Conservation (phyloP, 1,140 invertebrate genomes). For the Saccostrea echinata region DNA sequence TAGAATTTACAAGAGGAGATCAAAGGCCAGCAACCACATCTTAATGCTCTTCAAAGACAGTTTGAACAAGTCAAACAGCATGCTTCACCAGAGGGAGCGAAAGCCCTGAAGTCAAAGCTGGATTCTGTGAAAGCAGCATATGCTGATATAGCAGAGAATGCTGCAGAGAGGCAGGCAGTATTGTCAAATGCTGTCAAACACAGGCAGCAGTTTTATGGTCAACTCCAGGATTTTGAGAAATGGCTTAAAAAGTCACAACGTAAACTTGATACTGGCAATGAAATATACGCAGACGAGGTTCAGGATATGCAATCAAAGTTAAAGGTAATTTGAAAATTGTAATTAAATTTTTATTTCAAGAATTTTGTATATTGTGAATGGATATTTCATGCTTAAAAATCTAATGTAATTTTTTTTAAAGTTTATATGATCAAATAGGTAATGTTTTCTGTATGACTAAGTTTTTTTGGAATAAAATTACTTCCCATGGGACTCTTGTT, state of each 20-base stretch:
- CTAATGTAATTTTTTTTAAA: no score
- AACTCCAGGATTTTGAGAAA: constrained; percentile 89
- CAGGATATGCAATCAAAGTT: constrained; percentile 89
- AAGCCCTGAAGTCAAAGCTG: constrained; percentile 69
- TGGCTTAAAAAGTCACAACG: constrained; percentile 90
- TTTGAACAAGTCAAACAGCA: constrained; percentile 74
- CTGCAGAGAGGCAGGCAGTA: constrained; percentile 76
- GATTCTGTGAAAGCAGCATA: constrained; percentile 90
- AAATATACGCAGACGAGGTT: constrained; percentile 89
- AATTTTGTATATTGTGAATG: no score
- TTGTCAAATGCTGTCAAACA: constrained; percentile 83
- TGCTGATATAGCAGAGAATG: constrained; percentile 85
- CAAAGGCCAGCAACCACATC: constrained; percentile 70
- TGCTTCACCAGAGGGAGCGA: constrained; percentile 70
- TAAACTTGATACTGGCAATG: constrained; percentile 88
- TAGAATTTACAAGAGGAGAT: constrained; percentile 77
- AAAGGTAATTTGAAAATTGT: constrained; percentile 80
- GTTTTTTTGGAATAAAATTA: no score
- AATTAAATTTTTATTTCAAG: no score
- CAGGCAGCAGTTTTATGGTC: constrained; percentile 89
- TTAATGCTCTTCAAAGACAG: constrained; percentile 70
- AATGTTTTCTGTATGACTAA: no score
- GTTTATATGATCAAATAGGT: no score
- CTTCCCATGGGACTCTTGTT: no score
- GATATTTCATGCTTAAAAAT: no score